These are phyloP conservation scores for Planiliza haematocheilus DNA, from an alignment of 2,113 vertebrate species.

Conservation along the genomic window DNA sequence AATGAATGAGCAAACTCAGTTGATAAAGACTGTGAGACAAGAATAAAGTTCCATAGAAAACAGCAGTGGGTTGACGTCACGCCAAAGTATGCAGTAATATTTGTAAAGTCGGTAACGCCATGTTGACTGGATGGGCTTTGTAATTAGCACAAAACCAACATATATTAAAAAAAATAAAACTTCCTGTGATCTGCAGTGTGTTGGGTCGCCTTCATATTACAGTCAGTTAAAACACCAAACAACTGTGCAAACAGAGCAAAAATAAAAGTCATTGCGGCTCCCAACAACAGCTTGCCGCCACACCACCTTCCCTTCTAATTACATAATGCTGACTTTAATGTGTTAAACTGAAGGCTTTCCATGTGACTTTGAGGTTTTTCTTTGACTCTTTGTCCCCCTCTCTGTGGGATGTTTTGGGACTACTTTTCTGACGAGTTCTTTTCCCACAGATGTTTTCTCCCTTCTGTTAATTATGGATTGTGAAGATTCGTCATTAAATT, in stretches of 20 bases:
- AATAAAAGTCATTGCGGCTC: slow-evolving; percentile 1
- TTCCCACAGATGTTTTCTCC: slow-evolving; percentile 56
- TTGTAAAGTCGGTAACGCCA: too few relatives aligned
- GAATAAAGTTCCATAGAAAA: too few relatives aligned
- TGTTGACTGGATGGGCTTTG: too few relatives aligned
- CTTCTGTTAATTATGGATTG: slow-evolving; percentile 44
- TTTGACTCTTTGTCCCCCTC: slow-evolving; percentile 18
- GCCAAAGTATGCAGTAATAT: too few relatives aligned
- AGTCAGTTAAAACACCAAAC: neutral
- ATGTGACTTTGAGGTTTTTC: slow-evolving; percentile 21
- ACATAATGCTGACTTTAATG: slow-evolving; percentile 25
- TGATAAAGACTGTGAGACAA: too few relatives aligned
- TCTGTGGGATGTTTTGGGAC: slow-evolving; percentile 3
- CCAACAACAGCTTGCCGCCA: slow-evolving; percentile 1
- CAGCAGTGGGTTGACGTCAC: too few relatives aligned
- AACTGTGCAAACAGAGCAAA: slow-evolving; percentile 4
- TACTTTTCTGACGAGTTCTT: slow-evolving; percentile 18
- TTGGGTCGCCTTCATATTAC: neutral
- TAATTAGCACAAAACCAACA: too few relatives aligned
- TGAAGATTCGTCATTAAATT: slow-evolving; percentile 57
- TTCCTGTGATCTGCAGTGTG: slow-evolving; percentile 3
- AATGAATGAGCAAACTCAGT: too few relatives aligned
- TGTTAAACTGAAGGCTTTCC: slow-evolving; percentile 24
- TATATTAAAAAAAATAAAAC: too few relatives aligned
- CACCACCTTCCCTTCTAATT: slow-evolving; percentile 23